A percentile compares a stretch with the other conserved stretches of the same genome.
Evolutionary conservation across 1,140 invertebrate species (phyloP).

Genomic region (Heliothis virescens): DNA sequence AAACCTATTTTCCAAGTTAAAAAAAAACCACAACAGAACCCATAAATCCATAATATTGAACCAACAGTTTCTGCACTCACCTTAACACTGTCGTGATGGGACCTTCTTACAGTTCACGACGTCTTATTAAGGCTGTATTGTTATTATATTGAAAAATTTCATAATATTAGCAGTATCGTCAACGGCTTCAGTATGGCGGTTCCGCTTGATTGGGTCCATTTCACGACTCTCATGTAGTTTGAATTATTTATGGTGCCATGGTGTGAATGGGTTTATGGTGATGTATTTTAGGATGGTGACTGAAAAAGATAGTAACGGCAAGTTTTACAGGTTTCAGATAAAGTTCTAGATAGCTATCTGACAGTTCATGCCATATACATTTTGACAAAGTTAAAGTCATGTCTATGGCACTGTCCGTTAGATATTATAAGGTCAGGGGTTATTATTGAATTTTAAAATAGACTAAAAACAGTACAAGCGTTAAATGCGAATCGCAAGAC

Average conservation of each 20-base stretch:
- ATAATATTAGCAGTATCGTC: conserved; percentile 46
- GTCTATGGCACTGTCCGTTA: too few species aligned
- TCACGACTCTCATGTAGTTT: conserved; percentile 46
- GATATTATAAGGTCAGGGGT: too few species aligned
- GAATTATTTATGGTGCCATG: conserved; percentile 19
- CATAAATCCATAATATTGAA: conserved; percentile 29
- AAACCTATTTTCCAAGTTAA: too few species aligned
- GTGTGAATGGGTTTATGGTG: conserved; percentile 1
- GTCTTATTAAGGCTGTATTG: conserved; percentile 54
- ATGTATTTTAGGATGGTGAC: not conserved
- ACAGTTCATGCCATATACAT: too few species aligned
- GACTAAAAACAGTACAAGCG: too few species aligned
- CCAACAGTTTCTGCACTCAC: conserved; percentile 27
- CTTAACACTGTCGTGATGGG: conserved; percentile 52
- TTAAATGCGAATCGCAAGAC: too few species aligned
- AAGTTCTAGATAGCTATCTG: too few species aligned
- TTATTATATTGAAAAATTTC: conserved; percentile 58
- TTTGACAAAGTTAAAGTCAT: too few species aligned
- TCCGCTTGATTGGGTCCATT: conserved; percentile 41
- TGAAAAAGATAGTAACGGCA: not conserved
- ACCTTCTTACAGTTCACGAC: conserved; percentile 50
- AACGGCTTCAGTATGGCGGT: conserved; percentile 14
- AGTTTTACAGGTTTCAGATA: too few species aligned
- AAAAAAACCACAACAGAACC: not conserved
- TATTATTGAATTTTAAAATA: too few species aligned